phyloP scores from a whole-genome alignment of 2,113 vertebrate genomes.

The Myodes glareolus region DNA sequence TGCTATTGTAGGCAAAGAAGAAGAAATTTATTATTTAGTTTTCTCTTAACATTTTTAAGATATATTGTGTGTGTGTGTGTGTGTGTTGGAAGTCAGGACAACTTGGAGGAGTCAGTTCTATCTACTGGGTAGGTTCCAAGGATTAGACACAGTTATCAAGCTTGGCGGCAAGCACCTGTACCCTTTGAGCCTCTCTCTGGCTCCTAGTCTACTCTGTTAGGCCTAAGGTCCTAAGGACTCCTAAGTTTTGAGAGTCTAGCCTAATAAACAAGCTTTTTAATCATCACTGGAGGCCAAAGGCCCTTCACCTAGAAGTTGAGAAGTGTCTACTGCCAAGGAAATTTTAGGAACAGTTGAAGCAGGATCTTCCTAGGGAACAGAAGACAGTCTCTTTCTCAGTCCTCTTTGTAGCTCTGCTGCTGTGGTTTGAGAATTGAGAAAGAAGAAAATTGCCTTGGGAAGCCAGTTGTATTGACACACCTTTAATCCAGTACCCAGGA shows the following conservation, averaged over 20 bases:
- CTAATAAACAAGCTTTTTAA: conserved; percentile 30
- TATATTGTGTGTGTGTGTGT: not conserved
- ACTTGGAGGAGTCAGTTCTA: not conserved
- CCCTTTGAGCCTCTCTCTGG: not conserved
- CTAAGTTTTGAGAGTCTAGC: not conserved
- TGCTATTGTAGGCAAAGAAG: not conserved
- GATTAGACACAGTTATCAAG: not conserved
- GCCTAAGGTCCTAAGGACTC: not conserved
- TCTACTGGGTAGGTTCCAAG: no score
- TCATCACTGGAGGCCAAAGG: not conserved
- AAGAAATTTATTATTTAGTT: not conserved
- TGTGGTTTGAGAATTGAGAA: not conserved
- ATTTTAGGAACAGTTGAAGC: not conserved
- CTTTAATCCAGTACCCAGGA: not conserved
- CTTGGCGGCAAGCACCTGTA: not conserved
- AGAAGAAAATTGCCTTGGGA: not conserved
- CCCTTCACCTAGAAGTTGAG: conserved; percentile 20
- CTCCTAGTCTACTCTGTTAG: not conserved
- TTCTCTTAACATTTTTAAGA: not conserved
- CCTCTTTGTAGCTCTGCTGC: not conserved
- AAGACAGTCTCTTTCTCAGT: not conserved
- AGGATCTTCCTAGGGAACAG: not conserved
- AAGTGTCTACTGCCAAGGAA: conserved; percentile 12
- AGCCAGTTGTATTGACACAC: not conserved
- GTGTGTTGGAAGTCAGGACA: not conserved